These are phyloP conservation scores for Hydrotaea diabolus DNA, from an alignment of 2,888 invertebrate species.

Conservation along the genomic window DNA sequence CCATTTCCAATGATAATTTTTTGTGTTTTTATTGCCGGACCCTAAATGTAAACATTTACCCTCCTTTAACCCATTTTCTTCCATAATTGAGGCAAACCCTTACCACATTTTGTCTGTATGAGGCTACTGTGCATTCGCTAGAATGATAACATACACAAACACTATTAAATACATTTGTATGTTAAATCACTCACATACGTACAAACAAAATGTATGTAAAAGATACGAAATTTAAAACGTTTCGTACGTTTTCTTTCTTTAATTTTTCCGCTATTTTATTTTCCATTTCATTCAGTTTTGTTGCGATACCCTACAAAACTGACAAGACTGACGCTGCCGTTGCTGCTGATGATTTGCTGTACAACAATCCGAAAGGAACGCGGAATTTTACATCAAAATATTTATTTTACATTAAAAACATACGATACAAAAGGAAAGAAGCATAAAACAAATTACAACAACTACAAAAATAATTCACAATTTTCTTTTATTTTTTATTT, in stretches of 20 bases:
- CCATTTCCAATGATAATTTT: too few species aligned
- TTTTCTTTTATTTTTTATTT: constrained; percentile 22
- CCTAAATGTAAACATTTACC: too few species aligned
- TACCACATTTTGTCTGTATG: too few species aligned
- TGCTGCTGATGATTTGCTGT: constrained; percentile 25
- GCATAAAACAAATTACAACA: not conserved
- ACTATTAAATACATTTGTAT: too few species aligned
- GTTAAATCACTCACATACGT: too few species aligned
- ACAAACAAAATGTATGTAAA: not conserved
- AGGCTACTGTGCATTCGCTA: too few species aligned
- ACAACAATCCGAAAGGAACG: constrained; percentile 53
- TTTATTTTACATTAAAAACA: constrained; percentile 45
- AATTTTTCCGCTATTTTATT: not conserved
- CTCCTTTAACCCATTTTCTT: too few species aligned
- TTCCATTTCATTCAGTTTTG: not conserved
- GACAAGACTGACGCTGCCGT: constrained; percentile 12
- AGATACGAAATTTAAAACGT: constrained; percentile 48
- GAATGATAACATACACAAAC: too few species aligned
- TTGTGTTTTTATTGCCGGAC: too few species aligned
- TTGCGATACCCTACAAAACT: constrained; percentile 58
- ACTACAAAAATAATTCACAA: constrained; percentile 29
- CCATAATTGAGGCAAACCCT: too few species aligned
- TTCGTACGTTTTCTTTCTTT: constrained; percentile 23
- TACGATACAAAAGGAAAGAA: not conserved
- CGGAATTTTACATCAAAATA: constrained; percentile 60